Evolutionary conservation across 2,888 invertebrate species (phyloP), one percentile per base, ranked within the genome.

Genomic region (Altica lythri): DNA sequence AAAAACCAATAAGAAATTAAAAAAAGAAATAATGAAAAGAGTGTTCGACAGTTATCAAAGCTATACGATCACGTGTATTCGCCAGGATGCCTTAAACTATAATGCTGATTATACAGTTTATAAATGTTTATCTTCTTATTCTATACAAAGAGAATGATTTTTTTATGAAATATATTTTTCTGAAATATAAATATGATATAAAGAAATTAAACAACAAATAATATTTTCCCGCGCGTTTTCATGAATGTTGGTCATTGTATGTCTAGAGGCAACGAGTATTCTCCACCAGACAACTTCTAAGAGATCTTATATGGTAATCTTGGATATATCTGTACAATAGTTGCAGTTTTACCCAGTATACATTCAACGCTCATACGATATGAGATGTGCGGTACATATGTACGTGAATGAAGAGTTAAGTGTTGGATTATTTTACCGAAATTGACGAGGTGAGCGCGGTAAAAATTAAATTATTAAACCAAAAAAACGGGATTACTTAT

Each of bases 191-290:
- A n/a, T n/a, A n/a, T n/a, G n/a, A n/a, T n/a, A n/a, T n/a, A n/a
- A n/a, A n/a, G n/a, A n/a, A n/a, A n/a, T n/a, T n/a, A n/a, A n/a
- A n/a, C n/a, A n/a, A n/a, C n/a, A n/a, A n/a, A n/a, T n/a, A 9
- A n/a, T 27, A 25, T 44, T 44, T 44, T 44, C 18, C n/a, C 17
- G 2, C 16, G 17, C 37, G 34, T 45, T 14, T 29, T 30, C 32
- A 27, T 30, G 58, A 61, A 62, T 60, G 62, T 61, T 64, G 64
- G 59, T 57, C 60, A 59, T 49, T 50, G 30, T 32, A 57, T 62
- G 61, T 52, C 62, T 61, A 40, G 61, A 47, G 64, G 62, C 61
- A 49, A 53, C 54, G 47, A 35, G 37, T 37, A 57, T 56, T 42
- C 59, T 50, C 45, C 54, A 52, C 45, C 53, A 56, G 34, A 25